Conservation (phyloP, 2,113 vertebrate genomes). For the Dunckerocampus dactyliophorus region DNA sequence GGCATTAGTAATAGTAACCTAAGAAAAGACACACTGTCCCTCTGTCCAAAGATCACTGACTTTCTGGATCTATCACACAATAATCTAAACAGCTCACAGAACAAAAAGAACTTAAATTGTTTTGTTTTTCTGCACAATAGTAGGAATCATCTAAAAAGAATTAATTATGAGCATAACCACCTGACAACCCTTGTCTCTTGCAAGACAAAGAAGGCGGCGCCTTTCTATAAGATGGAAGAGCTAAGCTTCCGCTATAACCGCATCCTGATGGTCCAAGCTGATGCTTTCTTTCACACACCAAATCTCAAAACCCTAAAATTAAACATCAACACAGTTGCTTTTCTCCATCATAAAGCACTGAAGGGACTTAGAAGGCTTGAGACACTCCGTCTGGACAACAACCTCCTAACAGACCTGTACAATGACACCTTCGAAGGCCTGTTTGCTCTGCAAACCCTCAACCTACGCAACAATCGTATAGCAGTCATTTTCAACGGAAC, state of each 20-base stretch:
- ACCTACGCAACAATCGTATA: conserved; percentile 79
- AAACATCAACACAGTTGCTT: conserved; percentile 78
- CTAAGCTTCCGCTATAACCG: conserved; percentile 78
- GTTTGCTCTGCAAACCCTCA: conserved; percentile 67
- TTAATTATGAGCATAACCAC: conserved; percentile 74
- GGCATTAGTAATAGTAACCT: rapidly evolving
- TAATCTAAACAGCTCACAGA: conserved; percentile 17
- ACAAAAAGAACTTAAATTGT: conserved; percentile 14
- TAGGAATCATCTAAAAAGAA: not conserved
- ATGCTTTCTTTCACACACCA: conserved; percentile 69
- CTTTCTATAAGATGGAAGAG: conserved; percentile 22
- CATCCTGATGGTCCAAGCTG: conserved; percentile 43
- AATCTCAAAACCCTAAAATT: conserved; percentile 60
- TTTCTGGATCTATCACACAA: conserved; percentile 72
- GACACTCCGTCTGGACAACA: conserved; percentile 79
- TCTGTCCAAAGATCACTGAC: conserved; percentile 56
- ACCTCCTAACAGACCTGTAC: conserved; percentile 77
- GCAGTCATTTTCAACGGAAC: conserved; percentile 70
- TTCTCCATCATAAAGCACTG: conserved; percentile 60
- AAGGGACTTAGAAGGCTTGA: conserved; percentile 59
- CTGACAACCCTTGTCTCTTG: conserved; percentile 47
- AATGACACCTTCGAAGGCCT: conserved; percentile 64
- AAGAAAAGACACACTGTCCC: rapidly evolving
- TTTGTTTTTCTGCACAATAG: conserved; percentile 29
- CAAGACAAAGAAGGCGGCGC: rapidly evolving